Evolutionary conservation across 2,113 vertebrate species (phyloP).

Genomic region (Notarius quadriscutis): DNA sequence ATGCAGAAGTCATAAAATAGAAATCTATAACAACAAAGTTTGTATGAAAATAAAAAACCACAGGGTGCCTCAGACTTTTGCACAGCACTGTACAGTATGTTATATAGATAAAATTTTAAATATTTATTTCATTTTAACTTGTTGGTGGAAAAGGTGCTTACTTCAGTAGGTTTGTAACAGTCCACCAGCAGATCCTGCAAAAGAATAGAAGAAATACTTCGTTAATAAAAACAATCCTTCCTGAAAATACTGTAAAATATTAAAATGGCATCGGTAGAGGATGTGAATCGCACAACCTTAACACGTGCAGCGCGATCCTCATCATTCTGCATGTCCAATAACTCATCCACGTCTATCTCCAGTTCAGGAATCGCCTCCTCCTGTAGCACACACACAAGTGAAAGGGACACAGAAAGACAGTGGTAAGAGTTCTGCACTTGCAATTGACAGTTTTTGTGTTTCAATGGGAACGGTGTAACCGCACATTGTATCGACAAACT

Average conservation of each 20-base stretch:
- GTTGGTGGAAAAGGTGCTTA: slow-evolving; percentile 59
- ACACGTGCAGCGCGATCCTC: slow-evolving; percentile 82
- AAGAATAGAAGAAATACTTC: background rate
- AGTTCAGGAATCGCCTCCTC: slow-evolving; percentile 88
- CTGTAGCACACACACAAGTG: slow-evolving; percentile 51
- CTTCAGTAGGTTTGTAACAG: slow-evolving; percentile 92
- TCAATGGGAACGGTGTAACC: no score
- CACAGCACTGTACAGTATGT: no score
- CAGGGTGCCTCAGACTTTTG: no score
- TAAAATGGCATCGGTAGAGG: background rate
- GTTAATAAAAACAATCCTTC: background rate
- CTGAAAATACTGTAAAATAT: background rate
- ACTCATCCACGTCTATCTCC: slow-evolving; percentile 90
- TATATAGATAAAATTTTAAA: background rate
- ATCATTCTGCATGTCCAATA: slow-evolving; percentile 87
- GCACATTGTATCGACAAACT: no score
- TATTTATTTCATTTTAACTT: background rate
- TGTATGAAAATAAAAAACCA: background rate
- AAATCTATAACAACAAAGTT: no score
- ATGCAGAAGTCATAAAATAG: no score
- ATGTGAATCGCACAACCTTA: slow-evolving; percentile 70
- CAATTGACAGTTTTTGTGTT: background rate
- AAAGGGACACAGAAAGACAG: background rate
- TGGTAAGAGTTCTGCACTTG: background rate
- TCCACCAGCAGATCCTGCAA: slow-evolving; percentile 85